phyloP scores from a whole-genome alignment of 1,140 invertebrate genomes.

The Augochlora pura region DNA sequence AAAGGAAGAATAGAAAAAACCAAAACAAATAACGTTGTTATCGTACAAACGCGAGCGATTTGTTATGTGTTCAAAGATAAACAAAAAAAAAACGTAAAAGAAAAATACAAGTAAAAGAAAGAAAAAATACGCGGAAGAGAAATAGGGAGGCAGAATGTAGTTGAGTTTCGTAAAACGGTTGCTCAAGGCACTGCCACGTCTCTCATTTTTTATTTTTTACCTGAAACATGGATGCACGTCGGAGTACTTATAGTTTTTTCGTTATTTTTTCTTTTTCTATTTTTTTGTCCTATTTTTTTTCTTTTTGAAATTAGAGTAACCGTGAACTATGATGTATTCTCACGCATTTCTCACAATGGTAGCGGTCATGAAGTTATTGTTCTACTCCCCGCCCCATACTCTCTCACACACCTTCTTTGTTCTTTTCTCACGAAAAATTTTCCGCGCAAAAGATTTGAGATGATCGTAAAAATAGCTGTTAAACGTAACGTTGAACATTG shows the following conservation, averaged over 20 bases:
- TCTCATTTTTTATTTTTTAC: constrained; percentile 63
- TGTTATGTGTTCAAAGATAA: constrained; percentile 78
- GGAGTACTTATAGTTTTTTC: constrained; percentile 63
- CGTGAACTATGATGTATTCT: constrained; percentile 48
- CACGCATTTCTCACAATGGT: constrained; percentile 41
- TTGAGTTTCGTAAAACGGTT: constrained; percentile 75
- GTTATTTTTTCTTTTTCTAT: too few relatives aligned
- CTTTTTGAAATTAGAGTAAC: constrained; percentile 58
- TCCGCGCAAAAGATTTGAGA: constrained; percentile 42
- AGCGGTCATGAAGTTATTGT: constrained; percentile 46
- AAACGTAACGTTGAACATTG: constrained; percentile 11
- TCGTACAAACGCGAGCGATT: constrained; percentile 78
- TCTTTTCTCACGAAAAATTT: constrained; percentile 51
- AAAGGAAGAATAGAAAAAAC: constrained; percentile 47
- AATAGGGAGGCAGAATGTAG: constrained; percentile 66
- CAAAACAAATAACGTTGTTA: constrained; percentile 70
- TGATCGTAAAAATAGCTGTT: constrained; percentile 42
- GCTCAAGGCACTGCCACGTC: constrained; percentile 79
- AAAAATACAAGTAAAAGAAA: constrained; percentile 47
- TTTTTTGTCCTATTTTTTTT: too few relatives aligned
- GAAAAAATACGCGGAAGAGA: constrained; percentile 60
- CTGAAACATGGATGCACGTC: constrained; percentile 35
- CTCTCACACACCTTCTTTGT: constrained; percentile 29
- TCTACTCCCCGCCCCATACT: neutral
- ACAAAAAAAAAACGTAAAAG: constrained; percentile 54